These are phyloP conservation scores for Athalia rosae DNA, from an alignment of 2,888 invertebrate species.

Conservation along the genomic window DNA sequence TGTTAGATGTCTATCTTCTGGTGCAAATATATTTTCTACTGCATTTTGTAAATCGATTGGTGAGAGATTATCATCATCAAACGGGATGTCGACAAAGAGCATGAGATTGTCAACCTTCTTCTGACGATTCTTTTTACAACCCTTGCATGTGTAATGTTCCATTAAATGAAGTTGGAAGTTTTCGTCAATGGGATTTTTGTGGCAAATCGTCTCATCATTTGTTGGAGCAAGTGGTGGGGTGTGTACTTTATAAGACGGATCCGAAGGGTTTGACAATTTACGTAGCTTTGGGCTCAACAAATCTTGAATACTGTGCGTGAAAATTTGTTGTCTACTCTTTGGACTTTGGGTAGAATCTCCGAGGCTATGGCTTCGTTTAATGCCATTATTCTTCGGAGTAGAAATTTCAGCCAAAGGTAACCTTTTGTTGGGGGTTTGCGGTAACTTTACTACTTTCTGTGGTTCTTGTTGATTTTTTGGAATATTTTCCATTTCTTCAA, in stretches of 20 bases:
- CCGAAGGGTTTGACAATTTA: constrained; percentile 51
- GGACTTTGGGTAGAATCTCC: constrained; percentile 43
- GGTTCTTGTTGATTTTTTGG: constrained; percentile 57
- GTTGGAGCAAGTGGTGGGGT: constrained; percentile 49
- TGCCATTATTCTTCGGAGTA: constrained; percentile 50
- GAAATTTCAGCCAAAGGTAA: constrained; percentile 60
- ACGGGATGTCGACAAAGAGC: constrained; percentile 62
- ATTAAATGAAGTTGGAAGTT: constrained; percentile 63
- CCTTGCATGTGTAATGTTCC: constrained; percentile 62
- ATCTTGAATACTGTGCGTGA: constrained; percentile 52
- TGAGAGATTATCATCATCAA: constrained; percentile 52
- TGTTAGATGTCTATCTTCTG: constrained; percentile 61
- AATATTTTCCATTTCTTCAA: constrained; percentile 59
- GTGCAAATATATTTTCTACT: constrained; percentile 59
- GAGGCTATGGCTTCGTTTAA: constrained; percentile 33
- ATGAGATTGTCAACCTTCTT: constrained; percentile 64
- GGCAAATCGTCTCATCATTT: constrained; percentile 37
- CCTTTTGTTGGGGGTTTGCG: constrained; percentile 55
- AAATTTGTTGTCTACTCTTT: constrained; percentile 44
- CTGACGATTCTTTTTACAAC: constrained; percentile 60
- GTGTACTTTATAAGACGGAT: constrained; percentile 50
- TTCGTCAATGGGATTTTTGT: constrained; percentile 62
- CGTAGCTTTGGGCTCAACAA: constrained; percentile 51
- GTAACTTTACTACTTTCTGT: constrained; percentile 41
- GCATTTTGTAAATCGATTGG: constrained; percentile 56